Base-by-base conservation (phyloP, 2,888 invertebrate species). In the Dicyrtoma fusca region DNA sequence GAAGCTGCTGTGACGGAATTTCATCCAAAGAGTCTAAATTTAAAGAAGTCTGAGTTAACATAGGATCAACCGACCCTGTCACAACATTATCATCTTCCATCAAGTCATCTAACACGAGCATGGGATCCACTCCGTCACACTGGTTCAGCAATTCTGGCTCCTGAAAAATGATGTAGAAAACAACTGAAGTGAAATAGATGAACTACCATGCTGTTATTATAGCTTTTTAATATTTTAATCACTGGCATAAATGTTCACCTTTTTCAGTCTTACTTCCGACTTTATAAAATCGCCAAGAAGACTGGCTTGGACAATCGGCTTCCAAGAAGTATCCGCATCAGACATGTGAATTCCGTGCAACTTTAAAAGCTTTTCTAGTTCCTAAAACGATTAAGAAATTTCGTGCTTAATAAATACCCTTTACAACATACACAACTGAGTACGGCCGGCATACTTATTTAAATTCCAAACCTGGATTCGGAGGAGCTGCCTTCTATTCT, bases 361-460 rank as follows among this genome's bases (percentile, higher is more conserved):
- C 81, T 90, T 90, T 0, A 91, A 92, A 81, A 91, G 88, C 61
- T 90, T 85, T 84, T 93, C 93, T 77, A 92, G 84, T 82, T 92
- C 92, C 89, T 92, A 84, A 21, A 57, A 57, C 14, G n/a, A 1
- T n/a, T 13, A 21, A 25, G 14, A 13, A 19, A 42, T 42, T 42
- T 10, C 13, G 23, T n/a, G n/a, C n/a, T n/a, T n/a, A n/a, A n/a
- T 3, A 17, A 17, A 10, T 21, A 8, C 8, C 19, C 8, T 53
- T 10, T 17, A 21, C 19, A 53, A 17, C 17, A 10, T n/a, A 23
- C 23, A 44, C 10, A 34, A 23, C 4, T 66, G 25, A 14, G 17
- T 26, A n/a, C 13, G 44, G 57, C 14, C 14, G 42, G 8, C 17
- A 23, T 42, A 26, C 14, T 26, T 25, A 5, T n/a, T 25, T n/a